phyloP scores from a whole-genome alignment of 2,797 vertebrate species.

The Melopsittacus undulatus region DNA sequence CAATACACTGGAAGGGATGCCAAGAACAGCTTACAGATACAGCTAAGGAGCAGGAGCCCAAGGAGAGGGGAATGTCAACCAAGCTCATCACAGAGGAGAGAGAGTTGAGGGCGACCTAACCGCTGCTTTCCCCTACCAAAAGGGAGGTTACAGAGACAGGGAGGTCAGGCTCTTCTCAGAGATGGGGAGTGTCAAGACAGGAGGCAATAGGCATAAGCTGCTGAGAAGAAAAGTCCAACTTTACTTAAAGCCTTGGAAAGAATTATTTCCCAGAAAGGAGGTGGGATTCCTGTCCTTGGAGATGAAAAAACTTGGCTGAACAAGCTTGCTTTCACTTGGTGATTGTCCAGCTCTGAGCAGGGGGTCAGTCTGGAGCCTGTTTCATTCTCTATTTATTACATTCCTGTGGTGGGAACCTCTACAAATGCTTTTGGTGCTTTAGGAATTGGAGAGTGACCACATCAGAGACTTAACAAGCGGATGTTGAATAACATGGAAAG shows the following conservation, averaged over 20 bases:
- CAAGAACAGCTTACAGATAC: neutral
- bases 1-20: neutral
- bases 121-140: neutral
- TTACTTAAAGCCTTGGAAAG: neutral
- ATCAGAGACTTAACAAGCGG: neutral
- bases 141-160: neutral
- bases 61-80: neutral
- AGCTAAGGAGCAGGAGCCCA: neutral
- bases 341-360: neutral
- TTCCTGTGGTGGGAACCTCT: slow-evolving; percentile 7
- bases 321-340: neutral
- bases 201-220: neutral
- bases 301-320: neutral
- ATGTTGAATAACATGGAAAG: neutral
- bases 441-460: slow-evolving; percentile 9
- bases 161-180: neutral
- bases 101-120: neutral
- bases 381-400: neutral
- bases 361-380: neutral
- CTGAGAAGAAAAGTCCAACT: neutral
- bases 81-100: neutral
- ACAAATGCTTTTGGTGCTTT: neutral
- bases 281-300: neutral
- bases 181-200: neutral
- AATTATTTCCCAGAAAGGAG: neutral